Evolutionary conservation across 2,888 invertebrate species (phyloP).

Genomic region (Caenorhabditis sp.): DNA sequence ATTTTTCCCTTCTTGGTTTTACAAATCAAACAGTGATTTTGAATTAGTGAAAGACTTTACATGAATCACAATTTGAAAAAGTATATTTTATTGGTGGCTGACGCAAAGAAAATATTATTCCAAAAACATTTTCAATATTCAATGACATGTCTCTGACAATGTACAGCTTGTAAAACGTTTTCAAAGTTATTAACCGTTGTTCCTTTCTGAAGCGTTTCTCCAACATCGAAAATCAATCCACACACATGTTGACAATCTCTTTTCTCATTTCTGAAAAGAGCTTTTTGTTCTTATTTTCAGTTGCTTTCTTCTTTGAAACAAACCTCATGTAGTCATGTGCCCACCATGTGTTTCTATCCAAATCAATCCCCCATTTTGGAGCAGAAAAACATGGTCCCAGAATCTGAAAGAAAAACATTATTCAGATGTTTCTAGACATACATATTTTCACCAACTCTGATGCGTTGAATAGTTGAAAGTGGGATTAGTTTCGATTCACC

Average conservation of each 20-base stretch:
- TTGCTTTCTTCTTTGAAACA: background rate
- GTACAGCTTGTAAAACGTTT: background rate
- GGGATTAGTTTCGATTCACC: background rate
- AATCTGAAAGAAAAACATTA: background rate
- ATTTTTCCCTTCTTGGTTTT: no score
- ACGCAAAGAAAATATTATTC: background rate
- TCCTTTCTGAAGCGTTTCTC: background rate
- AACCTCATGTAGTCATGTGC: background rate
- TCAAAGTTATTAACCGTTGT: background rate
- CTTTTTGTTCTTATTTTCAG: background rate
- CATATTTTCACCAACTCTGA: background rate
- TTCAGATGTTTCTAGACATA: no score
- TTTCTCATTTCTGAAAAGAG: background rate
- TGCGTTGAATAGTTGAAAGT: background rate
- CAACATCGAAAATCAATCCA: background rate
- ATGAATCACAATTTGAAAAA: background rate
- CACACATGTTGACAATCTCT: background rate
- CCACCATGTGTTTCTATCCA: slow-evolving; percentile 2
- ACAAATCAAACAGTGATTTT: no score
- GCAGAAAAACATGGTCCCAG: background rate
- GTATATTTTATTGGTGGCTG: no score
- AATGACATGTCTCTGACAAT: background rate
- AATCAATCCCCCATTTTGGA: slow-evolving; percentile 6
- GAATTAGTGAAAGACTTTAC: no score
- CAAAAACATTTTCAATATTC: background rate